Conservation (phyloP, 2,113 vertebrate species). For the Indicator indicator region DNA sequence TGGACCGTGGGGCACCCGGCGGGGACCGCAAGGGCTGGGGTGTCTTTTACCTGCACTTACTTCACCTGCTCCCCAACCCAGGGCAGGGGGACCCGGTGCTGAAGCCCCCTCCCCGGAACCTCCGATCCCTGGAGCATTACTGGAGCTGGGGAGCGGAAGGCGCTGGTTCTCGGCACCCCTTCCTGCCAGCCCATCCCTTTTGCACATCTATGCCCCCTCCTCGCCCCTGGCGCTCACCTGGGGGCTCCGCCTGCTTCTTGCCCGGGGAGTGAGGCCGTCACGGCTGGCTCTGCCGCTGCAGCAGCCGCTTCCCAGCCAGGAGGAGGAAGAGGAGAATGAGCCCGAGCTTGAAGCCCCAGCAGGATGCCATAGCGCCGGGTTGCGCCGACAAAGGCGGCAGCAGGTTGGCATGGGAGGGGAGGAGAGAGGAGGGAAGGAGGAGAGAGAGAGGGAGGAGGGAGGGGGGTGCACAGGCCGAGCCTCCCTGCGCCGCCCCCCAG, state of each 20-base stretch:
- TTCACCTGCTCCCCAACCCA: not conserved
- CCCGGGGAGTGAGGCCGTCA: not conserved
- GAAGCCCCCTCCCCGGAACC: not conserved
- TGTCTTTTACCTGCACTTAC: not conserved
- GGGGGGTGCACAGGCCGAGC: constrained; percentile 16
- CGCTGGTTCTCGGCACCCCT: not conserved
- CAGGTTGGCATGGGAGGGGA: constrained; percentile 35
- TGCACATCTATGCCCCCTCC: not conserved
- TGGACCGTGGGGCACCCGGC: not conserved
- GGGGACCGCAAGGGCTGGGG: not conserved
- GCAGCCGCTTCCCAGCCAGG: constrained; percentile 30
- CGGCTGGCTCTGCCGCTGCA: constrained; percentile 13
- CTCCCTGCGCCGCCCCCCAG: not conserved
- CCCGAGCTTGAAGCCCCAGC: not conserved
- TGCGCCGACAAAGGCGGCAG: constrained; percentile 49
- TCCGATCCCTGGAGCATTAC: not conserved
- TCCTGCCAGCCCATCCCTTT: not conserved
- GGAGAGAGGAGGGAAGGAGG: not conserved
- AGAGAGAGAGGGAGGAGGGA: not conserved
- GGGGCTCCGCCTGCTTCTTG: not conserved
- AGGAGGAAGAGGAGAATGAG: not conserved
- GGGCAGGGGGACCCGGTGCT: fast-evolving
- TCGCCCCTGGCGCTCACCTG: constrained; percentile 37
- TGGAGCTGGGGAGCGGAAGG: not conserved
- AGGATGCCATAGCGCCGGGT: constrained; percentile 60